Base-by-base conservation (phyloP, 2,113 vertebrate genomes). In the Dipodomys merriami region DNA sequence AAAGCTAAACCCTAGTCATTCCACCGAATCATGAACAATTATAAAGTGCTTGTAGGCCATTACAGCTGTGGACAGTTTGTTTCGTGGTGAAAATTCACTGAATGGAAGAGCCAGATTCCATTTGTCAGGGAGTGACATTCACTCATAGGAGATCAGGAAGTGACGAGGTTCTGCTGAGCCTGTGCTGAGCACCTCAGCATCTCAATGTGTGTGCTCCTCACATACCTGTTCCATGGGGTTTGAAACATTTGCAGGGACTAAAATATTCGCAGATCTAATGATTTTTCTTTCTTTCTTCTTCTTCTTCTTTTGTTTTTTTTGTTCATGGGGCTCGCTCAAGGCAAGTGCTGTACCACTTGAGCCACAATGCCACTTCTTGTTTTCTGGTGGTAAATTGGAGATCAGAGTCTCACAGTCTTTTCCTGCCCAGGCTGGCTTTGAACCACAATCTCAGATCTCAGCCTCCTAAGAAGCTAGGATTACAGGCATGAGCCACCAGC, bases 101-200 rank as follows among this genome's bases (percentile, higher is more conserved):
- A 67, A 49, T 9, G 18, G 9, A 46, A 22, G 60, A 67, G 30
- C 64, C 53, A 65, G 16, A 35, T 86, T 88, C 27, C 8, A 35
- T 71, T 92, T 68, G 30, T 22, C 85, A 85, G 62, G 53, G 77
- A 5, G 5, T n/a, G 27, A 86, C 22, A 20, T 64, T 68, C 78
- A 46, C 29, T 62, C 12, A 57, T 18, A 49, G 39, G 19, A 23
- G 18, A n/a, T 33, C 2, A 6, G 3, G 20, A 53, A 25, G 22
- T 73, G 6, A 0, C 5, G 35, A 68, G 23, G 5, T 1, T 5
- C 15, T 2, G n/a, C 0, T 29, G 22, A 62, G 44, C 53, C 30
- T 44, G 16, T 76, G 18, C 18, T 27, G 68, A 44, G 78, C 39
- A 76, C 39, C 33, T 60, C 68, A 1, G 12, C 9, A 6, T 35